These are phyloP conservation scores for Cyclargus thomasi DNA, from an alignment of 1,140 invertebrate species.

Conservation along the genomic window DNA sequence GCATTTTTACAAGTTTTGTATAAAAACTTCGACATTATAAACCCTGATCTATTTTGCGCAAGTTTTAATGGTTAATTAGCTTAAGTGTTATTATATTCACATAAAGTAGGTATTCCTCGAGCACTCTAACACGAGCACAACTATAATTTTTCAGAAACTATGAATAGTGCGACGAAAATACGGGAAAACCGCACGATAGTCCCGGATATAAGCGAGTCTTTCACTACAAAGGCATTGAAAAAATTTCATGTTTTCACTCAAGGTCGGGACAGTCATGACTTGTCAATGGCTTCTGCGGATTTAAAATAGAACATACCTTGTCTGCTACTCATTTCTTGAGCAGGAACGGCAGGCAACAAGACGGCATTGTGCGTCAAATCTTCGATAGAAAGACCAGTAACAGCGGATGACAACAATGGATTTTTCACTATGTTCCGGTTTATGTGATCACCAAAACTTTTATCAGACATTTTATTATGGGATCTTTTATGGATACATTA, in stretches of 20 bases:
- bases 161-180: constrained; percentile 25
- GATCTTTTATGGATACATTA: constrained; percentile 43
- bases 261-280: constrained; percentile 39
- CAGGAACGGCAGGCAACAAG: constrained; percentile 57
- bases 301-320: constrained; percentile 67
- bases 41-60: neutral
- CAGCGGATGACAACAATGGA: constrained; percentile 60
- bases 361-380: constrained; percentile 71
- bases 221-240: constrained; percentile 25
- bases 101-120: neutral
- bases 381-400: constrained; percentile 63
- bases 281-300: constrained; percentile 34
- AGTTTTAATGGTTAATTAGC: neutral
- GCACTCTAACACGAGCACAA: neutral
- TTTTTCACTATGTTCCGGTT: constrained; percentile 64
- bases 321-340: constrained; percentile 49
- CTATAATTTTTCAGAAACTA: neutral
- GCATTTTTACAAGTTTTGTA: constrained; percentile 57
- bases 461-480: constrained; percentile 60
- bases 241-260: constrained; percentile 38
- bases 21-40: constrained; percentile 49
- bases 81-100: neutral
- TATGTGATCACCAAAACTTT: constrained; percentile 59
- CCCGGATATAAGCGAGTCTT: constrained; percentile 37
- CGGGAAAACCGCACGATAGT: constrained; percentile 29